Percentiles rank a stretch among this genome's conserved stretches.
Conservation (phyloP, 2,797 vertebrate species). For the Chiloscyllium punctatum region DNA sequence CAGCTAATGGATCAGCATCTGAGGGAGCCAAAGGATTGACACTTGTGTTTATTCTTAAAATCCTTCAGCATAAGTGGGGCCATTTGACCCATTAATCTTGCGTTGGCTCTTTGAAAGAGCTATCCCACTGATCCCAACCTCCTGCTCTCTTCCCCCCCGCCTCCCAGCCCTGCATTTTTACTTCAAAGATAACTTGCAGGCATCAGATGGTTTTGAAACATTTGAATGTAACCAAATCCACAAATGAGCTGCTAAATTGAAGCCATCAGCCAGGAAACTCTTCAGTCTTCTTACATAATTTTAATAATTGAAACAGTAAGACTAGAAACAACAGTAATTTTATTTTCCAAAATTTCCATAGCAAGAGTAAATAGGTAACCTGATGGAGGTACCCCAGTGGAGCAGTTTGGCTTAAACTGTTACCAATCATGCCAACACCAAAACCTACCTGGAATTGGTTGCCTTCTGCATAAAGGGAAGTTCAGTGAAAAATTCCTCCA, state of each 20-base stretch:
- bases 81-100: neutral
- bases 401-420: neutral
- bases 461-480: neutral
- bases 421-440: neutral
- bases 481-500: constrained; percentile 7
- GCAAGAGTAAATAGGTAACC: neutral
- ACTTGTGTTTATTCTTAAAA: neutral
- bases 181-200: neutral
- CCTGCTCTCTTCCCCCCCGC: neutral
- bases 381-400: neutral
- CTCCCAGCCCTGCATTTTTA: neutral
- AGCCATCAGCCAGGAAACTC: neutral
- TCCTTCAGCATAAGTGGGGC: neutral
- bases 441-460: neutral
- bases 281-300: neutral
- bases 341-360: neutral
- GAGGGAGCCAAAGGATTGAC: neutral
- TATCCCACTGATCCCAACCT: neutral
- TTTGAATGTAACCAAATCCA: constrained; percentile 22
- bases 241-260: neutral
- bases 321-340: neutral
- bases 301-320: neutral
- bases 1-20: neutral
- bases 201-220: constrained; percentile 4
- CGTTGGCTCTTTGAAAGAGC: neutral